Base-by-base conservation (phyloP, 2,797 vertebrate genomes). In the Microctenopoma steveboyesi region DNA sequence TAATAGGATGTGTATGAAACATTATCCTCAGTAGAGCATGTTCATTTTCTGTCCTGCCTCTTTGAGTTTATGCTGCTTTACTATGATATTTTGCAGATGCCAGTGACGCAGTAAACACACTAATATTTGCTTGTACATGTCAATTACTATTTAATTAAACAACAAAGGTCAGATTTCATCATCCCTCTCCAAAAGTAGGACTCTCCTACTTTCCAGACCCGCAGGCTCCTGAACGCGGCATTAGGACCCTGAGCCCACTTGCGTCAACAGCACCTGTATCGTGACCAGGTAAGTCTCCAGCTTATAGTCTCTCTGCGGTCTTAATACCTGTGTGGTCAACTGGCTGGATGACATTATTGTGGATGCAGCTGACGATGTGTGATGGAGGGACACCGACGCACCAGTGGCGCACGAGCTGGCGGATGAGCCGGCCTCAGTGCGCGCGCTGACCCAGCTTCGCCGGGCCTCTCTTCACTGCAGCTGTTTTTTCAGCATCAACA, bases 221-320 rank as follows among this genome's bases (percentile, higher is more conserved):
- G 54, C 15, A 13, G 45, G 70, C 14, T 25, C 78, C 30, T 83
- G 77, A 80, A 83, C 11, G 79, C 81, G 69, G 72, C 84, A 84
- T 81, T 74, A 76, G 82, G 56, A 52, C 58, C 52, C 37, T 64
- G 55, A 18, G 64, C 46, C 37, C 14, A 67, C 46, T 33, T 83
- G 78, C 85, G 84, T 90, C 87, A 88, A 35, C 3, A 2, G 33
- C 68, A 51, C 59, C 42, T 47, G 50, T 15, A 51, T 1, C 39
- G 6, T 14, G 58, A 59, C 40, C 76, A 70, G 73, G 78, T 89
- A 83, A 88, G 84, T 85, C 69, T 83, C 74, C 67, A 79, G 75
- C 16, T 11, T 25, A 5, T 45, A 22, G 30, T 28, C 58, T 28
- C 68, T 11, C 47, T 11, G 47, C 46, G 65, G 9, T 15, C 35